These are phyloP conservation scores for Archips xylosteana DNA, from an alignment of 2,888 invertebrate species.

Conservation along the genomic window DNA sequence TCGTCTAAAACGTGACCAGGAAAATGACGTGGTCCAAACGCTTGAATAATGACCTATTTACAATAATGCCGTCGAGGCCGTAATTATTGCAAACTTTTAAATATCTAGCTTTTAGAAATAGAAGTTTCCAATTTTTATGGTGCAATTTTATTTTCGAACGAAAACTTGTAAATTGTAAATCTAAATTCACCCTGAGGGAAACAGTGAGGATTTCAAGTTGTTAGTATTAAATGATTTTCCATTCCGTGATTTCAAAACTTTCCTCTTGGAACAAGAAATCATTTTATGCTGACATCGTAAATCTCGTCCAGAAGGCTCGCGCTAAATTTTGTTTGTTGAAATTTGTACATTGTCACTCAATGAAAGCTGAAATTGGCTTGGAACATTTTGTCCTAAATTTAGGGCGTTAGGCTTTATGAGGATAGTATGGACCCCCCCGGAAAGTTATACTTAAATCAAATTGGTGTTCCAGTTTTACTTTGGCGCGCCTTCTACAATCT, in stretches of 20 bases:
- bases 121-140: background rate
- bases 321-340: constrained; percentile 2
- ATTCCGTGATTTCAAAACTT: constrained; percentile 14
- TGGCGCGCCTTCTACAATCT: background rate
- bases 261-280: constrained; percentile 12
- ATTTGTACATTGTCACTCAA: constrained; percentile 5
- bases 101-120: background rate
- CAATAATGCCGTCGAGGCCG: no score
- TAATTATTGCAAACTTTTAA: no score
- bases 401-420: background rate
- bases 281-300: constrained; percentile 11
- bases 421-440: background rate
- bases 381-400: background rate
- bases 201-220: background rate
- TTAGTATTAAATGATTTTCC: constrained; percentile 26
- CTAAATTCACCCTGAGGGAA: background rate
- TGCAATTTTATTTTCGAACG: background rate
- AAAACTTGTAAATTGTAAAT: constrained; percentile 2
- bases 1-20: no score
- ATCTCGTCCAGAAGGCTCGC: background rate
- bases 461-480: background rate
- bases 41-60: no score
- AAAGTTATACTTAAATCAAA: background rate
- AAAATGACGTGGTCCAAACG: no score
- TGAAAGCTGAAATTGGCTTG: constrained; percentile 1